These are phyloP conservation scores for Scaptomyza parva DNA, from an alignment of 2,888 invertebrate species.

Conservation along the genomic window DNA sequence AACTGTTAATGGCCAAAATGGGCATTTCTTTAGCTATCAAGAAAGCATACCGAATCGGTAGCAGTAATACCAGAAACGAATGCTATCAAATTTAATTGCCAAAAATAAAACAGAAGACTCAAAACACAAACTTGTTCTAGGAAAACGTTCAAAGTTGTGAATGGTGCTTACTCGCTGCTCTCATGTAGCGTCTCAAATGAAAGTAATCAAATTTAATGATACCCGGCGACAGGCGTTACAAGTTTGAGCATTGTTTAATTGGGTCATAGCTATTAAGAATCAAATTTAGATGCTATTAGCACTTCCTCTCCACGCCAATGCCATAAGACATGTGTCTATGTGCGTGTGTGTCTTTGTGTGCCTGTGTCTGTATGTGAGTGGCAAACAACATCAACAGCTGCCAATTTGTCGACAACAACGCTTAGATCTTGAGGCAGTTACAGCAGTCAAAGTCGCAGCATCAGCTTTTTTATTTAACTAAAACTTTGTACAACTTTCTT, in stretches of 20 bases:
- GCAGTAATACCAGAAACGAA: slow-evolving; percentile 16
- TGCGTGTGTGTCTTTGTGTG: slow-evolving; percentile 7
- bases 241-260: slow-evolving; percentile 60
- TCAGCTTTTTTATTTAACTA: slow-evolving; percentile 46
- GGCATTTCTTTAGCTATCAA: slow-evolving; percentile 16
- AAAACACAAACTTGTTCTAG: slow-evolving; percentile 61
- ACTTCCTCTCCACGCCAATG: slow-evolving; percentile 70
- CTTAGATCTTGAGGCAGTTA: slow-evolving; percentile 41
- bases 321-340: slow-evolving; percentile 22
- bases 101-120: slow-evolving; percentile 59
- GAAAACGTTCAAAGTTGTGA: slow-evolving; percentile 20
- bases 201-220: slow-evolving; percentile 78
- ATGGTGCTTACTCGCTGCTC: slow-evolving; percentile 11
- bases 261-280: slow-evolving; percentile 76
- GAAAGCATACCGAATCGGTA: slow-evolving; percentile 21
- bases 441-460: slow-evolving; percentile 23
- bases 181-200: slow-evolving; percentile 66
- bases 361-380: slow-evolving; percentile 10
- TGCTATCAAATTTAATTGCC: slow-evolving; percentile 64
- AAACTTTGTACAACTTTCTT: slow-evolving; percentile 73
- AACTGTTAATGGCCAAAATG: slow-evolving; percentile 19
- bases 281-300: slow-evolving; percentile 77
- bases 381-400: slow-evolving; percentile 52
- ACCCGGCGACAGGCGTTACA: slow-evolving; percentile 56
- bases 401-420: slow-evolving; percentile 71